A percentile compares a stretch with the other conserved stretches of the same genome.
These are phyloP conservation scores for Pogonus chalceus DNA, from an alignment of 1,140 invertebrate species.

Conservation along the genomic window DNA sequence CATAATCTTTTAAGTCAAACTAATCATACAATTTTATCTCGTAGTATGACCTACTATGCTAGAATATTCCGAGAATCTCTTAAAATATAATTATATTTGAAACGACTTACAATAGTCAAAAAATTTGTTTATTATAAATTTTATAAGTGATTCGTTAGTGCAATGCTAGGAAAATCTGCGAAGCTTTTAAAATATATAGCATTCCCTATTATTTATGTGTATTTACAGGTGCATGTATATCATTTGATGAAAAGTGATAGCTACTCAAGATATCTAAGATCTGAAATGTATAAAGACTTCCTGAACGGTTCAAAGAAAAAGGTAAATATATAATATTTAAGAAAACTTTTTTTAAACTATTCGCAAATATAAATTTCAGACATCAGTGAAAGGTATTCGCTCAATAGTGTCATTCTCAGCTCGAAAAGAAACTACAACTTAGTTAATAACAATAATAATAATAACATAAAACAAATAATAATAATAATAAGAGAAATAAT, in stretches of 20 bases:
- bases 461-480: too few relatives aligned
- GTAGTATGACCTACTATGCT: constrained; percentile 17
- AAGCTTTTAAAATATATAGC: too few relatives aligned
- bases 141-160: too few relatives aligned
- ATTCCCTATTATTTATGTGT: too few relatives aligned
- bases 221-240: constrained; percentile 94
- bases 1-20: background rate
- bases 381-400: constrained; percentile 76
- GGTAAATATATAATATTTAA: constrained; percentile 42
- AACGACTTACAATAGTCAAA: too few relatives aligned
- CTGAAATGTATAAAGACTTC: constrained; percentile 98
- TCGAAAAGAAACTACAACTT: constrained; percentile 52
- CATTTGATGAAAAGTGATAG: constrained; percentile 99
- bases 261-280: constrained; percentile 93
- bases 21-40: constrained; percentile 5
- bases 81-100: too few relatives aligned
- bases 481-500: too few relatives aligned
- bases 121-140: too few relatives aligned
- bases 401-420: constrained; percentile 76
- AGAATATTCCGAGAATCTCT: too few relatives aligned
- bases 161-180: too few relatives aligned
- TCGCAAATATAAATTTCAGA: constrained; percentile 54
- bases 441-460: too few relatives aligned
- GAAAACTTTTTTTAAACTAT: too few relatives aligned
- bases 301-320: constrained; percentile 93